These are phyloP conservation scores for Toxotes lorentzi DNA, from an alignment of 2,797 vertebrate species.

Conservation along the genomic window DNA sequence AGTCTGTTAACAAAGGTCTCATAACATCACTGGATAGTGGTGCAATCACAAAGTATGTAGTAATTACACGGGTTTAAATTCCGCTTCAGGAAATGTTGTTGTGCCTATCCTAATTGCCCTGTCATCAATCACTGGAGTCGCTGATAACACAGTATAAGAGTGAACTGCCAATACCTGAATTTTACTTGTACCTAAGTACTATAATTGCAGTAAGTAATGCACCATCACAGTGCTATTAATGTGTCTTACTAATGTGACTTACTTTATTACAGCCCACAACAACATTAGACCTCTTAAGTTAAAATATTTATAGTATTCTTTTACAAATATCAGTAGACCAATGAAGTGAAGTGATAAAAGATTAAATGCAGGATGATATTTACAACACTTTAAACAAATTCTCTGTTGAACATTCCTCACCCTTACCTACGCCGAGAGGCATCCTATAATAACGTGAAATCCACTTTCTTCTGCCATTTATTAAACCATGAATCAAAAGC, in stretches of 20 bases:
- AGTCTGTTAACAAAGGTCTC: constrained; percentile 30
- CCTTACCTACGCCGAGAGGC: constrained; percentile 18
- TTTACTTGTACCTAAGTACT: constrained; percentile 15
- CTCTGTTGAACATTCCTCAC: constrained; percentile 6
- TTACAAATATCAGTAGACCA: constrained; percentile 6
- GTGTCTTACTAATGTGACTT: constrained; percentile 23
- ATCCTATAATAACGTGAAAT: constrained; percentile 30
- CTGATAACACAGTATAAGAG: constrained; percentile 34
- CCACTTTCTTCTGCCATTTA: constrained; percentile 40
- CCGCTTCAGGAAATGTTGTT: constrained; percentile 48
- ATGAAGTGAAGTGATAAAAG: constrained; percentile 9
- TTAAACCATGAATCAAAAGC: constrained; percentile 62
- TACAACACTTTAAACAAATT: constrained; percentile 5
- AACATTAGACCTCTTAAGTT: not conserved
- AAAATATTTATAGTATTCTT: constrained; percentile 8
- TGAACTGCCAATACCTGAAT: constrained; percentile 18
- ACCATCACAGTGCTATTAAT: constrained; percentile 11
- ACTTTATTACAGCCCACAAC: not conserved
- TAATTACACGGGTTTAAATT: constrained; percentile 45
- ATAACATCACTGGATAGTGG: not conserved
- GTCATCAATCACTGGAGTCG: constrained; percentile 42
- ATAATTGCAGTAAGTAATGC: constrained; percentile 17
- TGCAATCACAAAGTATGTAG: constrained; percentile 36
- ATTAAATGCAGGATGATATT: constrained; percentile 18
- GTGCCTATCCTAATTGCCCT: constrained; percentile 47